Evolutionary conservation across 2,113 vertebrate species (phyloP).

Genomic region (Nanger granti): DNA sequence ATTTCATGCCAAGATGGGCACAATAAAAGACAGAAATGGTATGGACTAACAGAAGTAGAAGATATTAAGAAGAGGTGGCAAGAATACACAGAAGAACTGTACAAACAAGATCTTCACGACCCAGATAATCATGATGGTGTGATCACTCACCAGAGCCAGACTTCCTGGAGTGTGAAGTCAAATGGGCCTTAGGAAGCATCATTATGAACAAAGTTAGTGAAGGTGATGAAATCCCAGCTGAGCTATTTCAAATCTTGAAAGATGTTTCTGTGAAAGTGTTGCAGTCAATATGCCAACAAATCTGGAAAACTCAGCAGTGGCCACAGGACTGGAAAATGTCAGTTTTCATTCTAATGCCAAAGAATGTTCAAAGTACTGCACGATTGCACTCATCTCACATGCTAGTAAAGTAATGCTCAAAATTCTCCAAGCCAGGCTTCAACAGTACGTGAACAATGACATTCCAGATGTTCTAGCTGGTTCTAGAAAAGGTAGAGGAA

Average conservation of each 20-base stretch:
- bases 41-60: background rate
- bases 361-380: background rate
- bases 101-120: background rate
- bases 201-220: background rate
- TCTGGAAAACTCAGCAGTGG: background rate
- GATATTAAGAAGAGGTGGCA: background rate
- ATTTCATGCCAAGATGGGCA: background rate
- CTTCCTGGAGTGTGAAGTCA: background rate
- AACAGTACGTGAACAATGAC: fast-evolving
- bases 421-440: background rate
- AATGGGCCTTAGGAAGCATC: background rate
- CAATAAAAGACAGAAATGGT: background rate
- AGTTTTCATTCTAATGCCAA: background rate
- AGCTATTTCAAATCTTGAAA: background rate
- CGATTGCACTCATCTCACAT: background rate
- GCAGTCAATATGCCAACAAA: background rate
- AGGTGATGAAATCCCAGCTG: background rate
- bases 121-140: background rate
- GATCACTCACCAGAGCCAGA: background rate
- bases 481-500: background rate
- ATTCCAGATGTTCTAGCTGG: background rate
- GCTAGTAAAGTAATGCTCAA: background rate
- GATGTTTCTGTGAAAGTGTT: background rate
- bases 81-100: background rate
- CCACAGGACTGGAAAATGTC: background rate